Evolutionary conservation across 1,140 invertebrate genomes (phyloP).

Genomic region (Heliconius hermathena): DNA sequence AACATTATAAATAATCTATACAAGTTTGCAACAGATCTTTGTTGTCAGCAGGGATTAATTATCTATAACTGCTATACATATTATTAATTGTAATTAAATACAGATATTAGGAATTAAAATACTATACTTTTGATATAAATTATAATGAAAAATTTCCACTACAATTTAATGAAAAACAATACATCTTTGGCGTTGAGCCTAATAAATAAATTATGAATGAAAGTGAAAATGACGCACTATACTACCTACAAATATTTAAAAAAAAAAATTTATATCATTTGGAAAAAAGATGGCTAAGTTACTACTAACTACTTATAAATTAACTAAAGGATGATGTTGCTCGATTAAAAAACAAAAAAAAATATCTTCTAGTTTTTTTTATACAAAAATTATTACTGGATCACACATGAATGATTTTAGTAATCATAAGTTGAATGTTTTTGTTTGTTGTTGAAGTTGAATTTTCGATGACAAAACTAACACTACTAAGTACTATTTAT

Average conservation of each 20-base stretch:
- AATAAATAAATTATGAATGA: slow-evolving; percentile 24
- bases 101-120: no score
- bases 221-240: not conserved
- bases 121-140: no score
- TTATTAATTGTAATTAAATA: no score
- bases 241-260: not conserved
- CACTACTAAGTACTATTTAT: not conserved
- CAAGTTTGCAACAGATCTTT: not conserved
- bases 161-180: not conserved
- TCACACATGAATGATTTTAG: no score
- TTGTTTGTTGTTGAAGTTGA: no score
- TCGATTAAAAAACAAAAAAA: not conserved
- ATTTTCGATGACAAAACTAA: no score
- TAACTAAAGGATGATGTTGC: not conserved
- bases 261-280: not conserved
- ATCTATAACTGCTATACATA: no score
- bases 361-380: not conserved
- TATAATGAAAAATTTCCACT: not conserved
- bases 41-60: not conserved
- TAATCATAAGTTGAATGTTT: no score
- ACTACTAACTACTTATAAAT: not conserved
- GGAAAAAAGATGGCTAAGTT: not conserved
- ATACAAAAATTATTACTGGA: not conserved
- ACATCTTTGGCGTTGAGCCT: slow-evolving; percentile 24
- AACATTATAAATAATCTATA: not conserved